Percentiles rank a stretch among this genome's conserved stretches.
Evolutionary conservation across 2,888 invertebrate species (phyloP).

Genomic region (Noctua comes): DNA sequence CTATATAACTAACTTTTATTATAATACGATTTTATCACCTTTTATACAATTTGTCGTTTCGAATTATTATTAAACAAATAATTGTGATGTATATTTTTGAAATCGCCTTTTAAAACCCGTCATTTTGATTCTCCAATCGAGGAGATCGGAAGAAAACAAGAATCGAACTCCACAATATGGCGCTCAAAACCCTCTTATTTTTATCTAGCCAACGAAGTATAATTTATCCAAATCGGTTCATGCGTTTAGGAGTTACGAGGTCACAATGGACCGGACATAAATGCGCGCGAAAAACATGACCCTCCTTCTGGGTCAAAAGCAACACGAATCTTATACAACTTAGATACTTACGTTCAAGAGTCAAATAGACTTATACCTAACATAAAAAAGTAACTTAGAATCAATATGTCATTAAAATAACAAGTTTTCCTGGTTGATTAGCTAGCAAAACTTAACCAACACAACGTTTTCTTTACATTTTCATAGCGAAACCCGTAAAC

Average conservation of each 20-base stretch:
- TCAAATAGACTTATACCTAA: too few relatives aligned
- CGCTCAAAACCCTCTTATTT: too few relatives aligned
- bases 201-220: background rate
- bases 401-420: conserved; percentile 10
- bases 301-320: background rate
- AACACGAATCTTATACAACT: background rate
- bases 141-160: too few relatives aligned
- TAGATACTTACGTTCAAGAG: too few relatives aligned
- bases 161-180: background rate
- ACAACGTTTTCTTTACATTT: conserved; percentile 5
- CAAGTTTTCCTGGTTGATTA: background rate
- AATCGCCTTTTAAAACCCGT: background rate
- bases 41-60: background rate
- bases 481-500: background rate
- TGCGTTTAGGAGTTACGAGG: background rate
- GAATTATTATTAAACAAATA: background rate
- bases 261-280: background rate
- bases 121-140: too few relatives aligned
- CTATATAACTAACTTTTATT: background rate
- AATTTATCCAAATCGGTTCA: background rate
- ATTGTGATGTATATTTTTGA: background rate
- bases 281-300: background rate
- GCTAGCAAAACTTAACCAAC: background rate
- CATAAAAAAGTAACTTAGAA: conserved; percentile 1
- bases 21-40: background rate